Evolutionary conservation across 2,888 invertebrate genomes (phyloP), one percentile per base, ranked within the genome.

Genomic region (Synergus gifuensis): DNA sequence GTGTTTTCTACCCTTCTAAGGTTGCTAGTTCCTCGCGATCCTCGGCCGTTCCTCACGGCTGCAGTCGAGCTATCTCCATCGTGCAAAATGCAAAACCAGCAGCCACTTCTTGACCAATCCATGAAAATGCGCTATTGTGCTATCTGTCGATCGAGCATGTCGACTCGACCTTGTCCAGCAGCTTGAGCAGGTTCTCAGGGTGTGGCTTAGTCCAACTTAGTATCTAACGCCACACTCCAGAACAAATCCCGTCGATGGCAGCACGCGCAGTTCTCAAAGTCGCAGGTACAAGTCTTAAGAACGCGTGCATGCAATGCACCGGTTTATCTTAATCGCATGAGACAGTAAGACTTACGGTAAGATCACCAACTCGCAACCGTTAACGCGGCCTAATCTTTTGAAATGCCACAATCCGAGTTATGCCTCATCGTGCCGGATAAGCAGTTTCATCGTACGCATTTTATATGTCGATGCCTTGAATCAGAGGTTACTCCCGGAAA

Each of bases 161-260:
- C 83, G 85, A 83, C 16, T 81, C 83, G 85, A 82, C 85, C 85
- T 86, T 86, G 86, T 81, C 82, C 60, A 42, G 76, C 73, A 46
- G 62, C 80, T 79, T 18, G 63, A 40, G 36, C 63, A 64, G 64
- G 64, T 64, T 40, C 16, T 64, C 8, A 16, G 67, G 46, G 67
- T 44, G 67, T 42, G 67, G 67, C 22, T 67, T 46, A 69, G 69
- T 49, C 14, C 22, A 46, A 7, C 67, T 46, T 46, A 69, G 69
- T 49, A 69, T 69, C 46, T 28, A 46, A 67, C 42, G 28, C 46
- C 69, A 69, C 16, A 46, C 14, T 46, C 11, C 22, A 69, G 46
- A 22, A 69, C 46, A 12, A 69, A 69, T 58, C 18, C 58, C 18
- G 18, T 58, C 58, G 58, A 58, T 18, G 73, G 28, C 28, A 73